Base-by-base conservation (phyloP, 1,140 invertebrate species). In the Bombus huntii region DNA sequence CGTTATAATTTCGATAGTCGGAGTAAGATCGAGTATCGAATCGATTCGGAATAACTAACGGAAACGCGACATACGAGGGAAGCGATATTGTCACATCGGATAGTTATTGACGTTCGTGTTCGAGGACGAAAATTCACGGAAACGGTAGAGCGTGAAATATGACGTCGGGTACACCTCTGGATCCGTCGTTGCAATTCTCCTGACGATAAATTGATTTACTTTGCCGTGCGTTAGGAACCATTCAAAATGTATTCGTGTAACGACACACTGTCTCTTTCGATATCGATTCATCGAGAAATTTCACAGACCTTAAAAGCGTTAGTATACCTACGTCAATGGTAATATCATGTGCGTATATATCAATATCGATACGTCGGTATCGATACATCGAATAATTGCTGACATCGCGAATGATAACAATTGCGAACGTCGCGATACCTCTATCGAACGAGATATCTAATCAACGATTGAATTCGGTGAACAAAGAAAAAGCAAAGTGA, bases 21-120 rank as follows among this genome's bases (percentile, higher is more conserved):
- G 47, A 68, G 39, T 83, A 76, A 62, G 83, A 81, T 82, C 65
- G 83, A 66, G 72, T n/a, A 44, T 83, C 76, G 62, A 47, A 75
- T 77, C 82, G 83, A 89, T 77, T 72, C 73, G 72, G 74, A 78
- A 79, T 86, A 86, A 72, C 75, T 79, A 57, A 82, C 65, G 83
- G 59, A 42, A 59, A 39, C 59, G 57, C 77, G 87, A 83, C 75
- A 44, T 13, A 59, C 39, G 57, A 62, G 75, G 12, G 15, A 89
- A 37, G 71, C 87, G 88, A 89, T 89, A 89, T 86, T 86, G 87
- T 89, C 88, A 81, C 77, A 66, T 89, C 85, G 85, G 85, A 88
- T 89, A 37, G 76, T 78, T 81, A 89, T 85, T 81, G 88, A 85
- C 85, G 88, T 85, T 89, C 88, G 76, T 62, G 73, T 87, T 86